These are phyloP conservation scores for Pseudomugil gertrudae DNA, from an alignment of 2,797 vertebrate species.

Conservation along the genomic window DNA sequence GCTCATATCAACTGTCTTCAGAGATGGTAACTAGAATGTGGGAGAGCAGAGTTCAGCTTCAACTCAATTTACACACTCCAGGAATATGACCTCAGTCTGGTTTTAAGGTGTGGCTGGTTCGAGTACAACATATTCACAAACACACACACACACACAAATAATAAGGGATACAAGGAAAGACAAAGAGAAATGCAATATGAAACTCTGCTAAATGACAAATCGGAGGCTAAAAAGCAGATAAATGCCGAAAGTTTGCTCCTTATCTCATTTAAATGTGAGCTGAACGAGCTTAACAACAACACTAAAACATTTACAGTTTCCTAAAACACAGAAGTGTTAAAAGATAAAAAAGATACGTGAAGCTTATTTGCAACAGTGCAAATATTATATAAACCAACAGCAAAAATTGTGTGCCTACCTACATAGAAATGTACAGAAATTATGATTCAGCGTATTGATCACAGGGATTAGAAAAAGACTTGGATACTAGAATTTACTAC, in stretches of 20 bases:
- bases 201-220: conserved; percentile 26
- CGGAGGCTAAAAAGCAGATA: conserved; percentile 34
- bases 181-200: conserved; percentile 29
- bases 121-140: conserved; percentile 50
- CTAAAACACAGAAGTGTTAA: conserved; percentile 38
- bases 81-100: conserved; percentile 77
- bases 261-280: conserved; percentile 48
- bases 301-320: conserved; percentile 49
- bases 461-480: background rate
- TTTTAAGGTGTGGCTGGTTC: conserved; percentile 73
- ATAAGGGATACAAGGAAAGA: conserved; percentile 9
- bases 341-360: conserved; percentile 35
- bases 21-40: conserved; percentile 5
- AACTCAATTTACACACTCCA: conserved; percentile 62
- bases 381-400: background rate
- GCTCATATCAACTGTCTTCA: background rate
- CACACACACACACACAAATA: conserved; percentile 27
- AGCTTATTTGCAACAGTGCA: background rate
- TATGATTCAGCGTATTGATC: background rate
- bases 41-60: conserved; percentile 50
- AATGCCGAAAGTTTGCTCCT: conserved; percentile 34
- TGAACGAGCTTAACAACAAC: conserved; percentile 39
- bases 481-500: conserved; percentile 1
- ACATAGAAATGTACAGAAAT: background rate
- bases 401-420: no score